Percentiles rank a stretch among this genome's conserved stretches.
These are phyloP conservation scores for Kuschelorhynchus macadamiae DNA, from an alignment of 2,888 invertebrate species.

Conservation along the genomic window DNA sequence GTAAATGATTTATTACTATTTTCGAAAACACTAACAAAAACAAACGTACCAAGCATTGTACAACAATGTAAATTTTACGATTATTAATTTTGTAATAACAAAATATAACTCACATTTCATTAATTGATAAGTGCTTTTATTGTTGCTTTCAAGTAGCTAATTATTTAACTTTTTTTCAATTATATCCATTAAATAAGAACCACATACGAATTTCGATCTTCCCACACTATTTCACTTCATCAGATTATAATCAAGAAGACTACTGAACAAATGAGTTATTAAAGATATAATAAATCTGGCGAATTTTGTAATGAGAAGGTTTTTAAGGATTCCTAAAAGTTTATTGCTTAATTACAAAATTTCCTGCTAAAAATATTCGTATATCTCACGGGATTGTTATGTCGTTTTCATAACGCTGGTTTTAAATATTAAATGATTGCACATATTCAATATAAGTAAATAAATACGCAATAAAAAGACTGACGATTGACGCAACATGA, in stretches of 20 bases:
- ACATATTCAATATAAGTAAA: background rate
- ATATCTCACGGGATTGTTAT: slow-evolving; percentile 30
- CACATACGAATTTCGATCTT: slow-evolving; percentile 1
- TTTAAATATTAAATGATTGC: slow-evolving; percentile 2
- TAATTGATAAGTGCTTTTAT: too few relatives aligned
- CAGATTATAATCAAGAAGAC: slow-evolving; percentile 26
- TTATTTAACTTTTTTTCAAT: too few relatives aligned
- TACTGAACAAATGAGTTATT: slow-evolving; percentile 28
- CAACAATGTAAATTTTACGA: too few relatives aligned
- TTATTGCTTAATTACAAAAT: slow-evolving; percentile 22
- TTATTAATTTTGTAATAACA: too few relatives aligned
- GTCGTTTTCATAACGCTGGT: slow-evolving; percentile 19
- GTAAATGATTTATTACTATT: too few relatives aligned
- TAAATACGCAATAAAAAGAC: too few relatives aligned
- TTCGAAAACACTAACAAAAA: too few relatives aligned
- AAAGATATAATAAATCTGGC: slow-evolving; percentile 31
- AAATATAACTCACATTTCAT: too few relatives aligned
- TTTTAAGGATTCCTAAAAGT: slow-evolving; percentile 18
- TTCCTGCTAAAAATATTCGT: slow-evolving; percentile 14
- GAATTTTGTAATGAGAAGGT: slow-evolving; percentile 35
- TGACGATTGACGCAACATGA: too few relatives aligned
- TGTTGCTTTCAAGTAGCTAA: too few relatives aligned
- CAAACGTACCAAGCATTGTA: too few relatives aligned
- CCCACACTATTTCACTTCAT: slow-evolving; percentile 32
- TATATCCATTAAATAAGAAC: too few relatives aligned